Percentiles rank a stretch among this genome's conserved stretches.
Evolutionary conservation across 2,113 vertebrate genomes (phyloP).

Genomic region (Thalassoma bifasciatum): DNA sequence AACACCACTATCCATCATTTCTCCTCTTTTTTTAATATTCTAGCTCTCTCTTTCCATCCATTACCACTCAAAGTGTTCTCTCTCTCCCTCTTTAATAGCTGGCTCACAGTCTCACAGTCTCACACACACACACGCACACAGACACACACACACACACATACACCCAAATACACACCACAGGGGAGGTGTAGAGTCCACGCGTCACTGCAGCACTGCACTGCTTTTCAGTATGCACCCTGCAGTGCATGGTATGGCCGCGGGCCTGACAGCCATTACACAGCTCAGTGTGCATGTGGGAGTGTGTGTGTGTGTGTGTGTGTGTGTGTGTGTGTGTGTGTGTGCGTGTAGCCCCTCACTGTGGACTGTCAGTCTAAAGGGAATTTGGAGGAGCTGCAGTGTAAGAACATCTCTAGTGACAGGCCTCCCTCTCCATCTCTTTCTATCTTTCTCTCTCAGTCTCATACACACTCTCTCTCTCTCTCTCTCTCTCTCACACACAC

Average conservation of each 20-base stretch:
- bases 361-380: conserved; percentile 56
- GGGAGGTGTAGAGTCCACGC: conserved; percentile 63
- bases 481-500: conserved; percentile 17
- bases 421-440: neutral
- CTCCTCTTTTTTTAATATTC: conserved; percentile 8
- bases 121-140: no score
- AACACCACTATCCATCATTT: conserved; percentile 62
- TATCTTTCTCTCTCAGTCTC: neutral
- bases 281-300: conserved; percentile 54
- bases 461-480: neutral
- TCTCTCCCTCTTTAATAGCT: neutral
- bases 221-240: conserved; percentile 74
- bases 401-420: conserved; percentile 64
- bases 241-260: conserved; percentile 64
- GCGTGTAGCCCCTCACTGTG: conserved; percentile 48
- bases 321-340: conserved; percentile 38
- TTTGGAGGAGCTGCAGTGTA: conserved; percentile 49
- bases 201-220: conserved; percentile 64
- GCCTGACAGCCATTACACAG: conserved; percentile 71
- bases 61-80: conserved; percentile 16
- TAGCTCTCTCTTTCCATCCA: conserved; percentile 1
- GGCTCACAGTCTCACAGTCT: neutral
- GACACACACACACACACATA: conserved; percentile 18
- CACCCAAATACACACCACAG: conserved; percentile 40
- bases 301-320: conserved; percentile 37